Evolutionary conservation across 2,888 invertebrate species (phyloP).

Genomic region (Chloromyia formosa): DNA sequence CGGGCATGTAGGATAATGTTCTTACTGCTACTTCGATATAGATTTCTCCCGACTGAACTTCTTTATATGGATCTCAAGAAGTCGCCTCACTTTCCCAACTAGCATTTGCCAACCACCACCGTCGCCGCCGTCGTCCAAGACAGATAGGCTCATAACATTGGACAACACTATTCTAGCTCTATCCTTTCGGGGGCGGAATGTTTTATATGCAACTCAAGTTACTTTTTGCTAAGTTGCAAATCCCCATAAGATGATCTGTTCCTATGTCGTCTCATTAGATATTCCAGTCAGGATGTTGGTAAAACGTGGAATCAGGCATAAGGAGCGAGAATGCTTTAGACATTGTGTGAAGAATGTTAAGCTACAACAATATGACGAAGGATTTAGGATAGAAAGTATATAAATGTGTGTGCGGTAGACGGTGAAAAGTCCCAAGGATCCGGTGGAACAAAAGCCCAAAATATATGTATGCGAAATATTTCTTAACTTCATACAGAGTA

Average conservation of each 20-base stretch:
- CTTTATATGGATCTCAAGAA: no score
- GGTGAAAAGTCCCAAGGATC: neutral
- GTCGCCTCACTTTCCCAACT: no score
- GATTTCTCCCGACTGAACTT: no score
- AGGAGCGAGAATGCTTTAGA: conserved; percentile 10
- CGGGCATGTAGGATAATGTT: no score
- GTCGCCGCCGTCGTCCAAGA: conserved; percentile 9
- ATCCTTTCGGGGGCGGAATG: conserved; percentile 42
- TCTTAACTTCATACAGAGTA: neutral
- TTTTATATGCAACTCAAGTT: conserved; percentile 49
- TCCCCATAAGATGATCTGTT: conserved; percentile 49
- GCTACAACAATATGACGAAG: conserved; percentile 41
- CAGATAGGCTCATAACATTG: conserved; percentile 16
- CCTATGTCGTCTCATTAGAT: conserved; percentile 44
- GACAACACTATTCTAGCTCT: conserved; percentile 28
- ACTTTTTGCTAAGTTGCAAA: conserved; percentile 49
- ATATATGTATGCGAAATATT: conserved; percentile 20
- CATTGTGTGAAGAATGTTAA: conserved; percentile 34
- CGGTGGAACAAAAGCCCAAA: conserved; percentile 9
- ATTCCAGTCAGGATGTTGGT: conserved; percentile 46
- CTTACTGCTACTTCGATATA: no score
- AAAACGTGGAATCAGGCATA: conserved; percentile 12
- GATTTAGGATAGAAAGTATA: conserved; percentile 25
- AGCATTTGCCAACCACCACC: neutral
- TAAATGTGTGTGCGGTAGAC: neutral